phyloP scores from a whole-genome alignment of 2,888 invertebrate species.

The Dugesia japonica region DNA sequence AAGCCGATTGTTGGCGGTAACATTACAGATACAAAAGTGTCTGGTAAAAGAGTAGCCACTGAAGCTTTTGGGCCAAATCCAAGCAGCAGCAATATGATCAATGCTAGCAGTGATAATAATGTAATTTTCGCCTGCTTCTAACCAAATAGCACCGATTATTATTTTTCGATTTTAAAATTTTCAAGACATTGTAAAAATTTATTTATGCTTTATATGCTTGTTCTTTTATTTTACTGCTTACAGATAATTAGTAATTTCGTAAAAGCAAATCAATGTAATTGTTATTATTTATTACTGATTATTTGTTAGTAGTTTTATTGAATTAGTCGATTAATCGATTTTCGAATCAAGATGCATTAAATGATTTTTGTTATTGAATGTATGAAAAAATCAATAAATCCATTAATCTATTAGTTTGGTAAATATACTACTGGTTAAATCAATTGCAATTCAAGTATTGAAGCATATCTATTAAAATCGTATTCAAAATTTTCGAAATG shows the following conservation, averaged over 20 bases:
- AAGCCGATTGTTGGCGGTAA: not conserved
- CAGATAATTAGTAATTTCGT: not conserved
- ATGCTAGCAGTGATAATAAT: slow-evolving; percentile 9
- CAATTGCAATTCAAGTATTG: too few species aligned
- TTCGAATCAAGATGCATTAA: too few species aligned
- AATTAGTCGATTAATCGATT: too few species aligned
- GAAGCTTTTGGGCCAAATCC: slow-evolving; percentile 5
- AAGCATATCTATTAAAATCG: too few species aligned
- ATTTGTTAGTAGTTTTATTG: too few species aligned
- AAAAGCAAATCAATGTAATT: not conserved
- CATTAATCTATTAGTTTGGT: too few species aligned
- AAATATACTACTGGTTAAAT: too few species aligned
- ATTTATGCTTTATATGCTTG: slow-evolving; percentile 2
- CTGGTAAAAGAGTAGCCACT: slow-evolving; percentile 4
- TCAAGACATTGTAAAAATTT: not conserved
- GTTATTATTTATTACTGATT: not conserved
- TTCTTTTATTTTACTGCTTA: not conserved
- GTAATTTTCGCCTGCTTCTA: slow-evolving; percentile 7
- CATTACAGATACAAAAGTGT: not conserved
- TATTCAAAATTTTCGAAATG: not conserved
- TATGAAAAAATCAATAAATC: too few species aligned
- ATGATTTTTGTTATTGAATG: too few species aligned
- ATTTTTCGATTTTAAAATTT: not conserved
- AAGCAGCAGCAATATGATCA: slow-evolving; percentile 2
- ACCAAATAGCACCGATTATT: slow-evolving; percentile 12